Percentiles rank a stretch among this genome's conserved stretches.
phyloP scores from a whole-genome alignment of 2,888 invertebrate genomes.

The Dryomyza anilis region DNA sequence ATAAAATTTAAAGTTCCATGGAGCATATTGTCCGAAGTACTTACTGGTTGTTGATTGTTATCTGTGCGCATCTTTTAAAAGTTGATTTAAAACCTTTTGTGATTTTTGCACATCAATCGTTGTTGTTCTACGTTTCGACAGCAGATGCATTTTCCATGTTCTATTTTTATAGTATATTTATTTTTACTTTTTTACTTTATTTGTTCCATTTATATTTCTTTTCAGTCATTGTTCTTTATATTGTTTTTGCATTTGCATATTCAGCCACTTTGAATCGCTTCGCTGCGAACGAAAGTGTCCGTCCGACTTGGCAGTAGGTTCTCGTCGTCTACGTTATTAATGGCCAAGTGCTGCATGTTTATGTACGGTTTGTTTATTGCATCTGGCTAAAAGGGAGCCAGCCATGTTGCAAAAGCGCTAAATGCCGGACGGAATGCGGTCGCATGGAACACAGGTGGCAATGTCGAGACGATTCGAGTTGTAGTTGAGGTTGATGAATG shows the following conservation, averaged over 20 bases:
- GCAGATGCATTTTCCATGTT: conserved; percentile 23
- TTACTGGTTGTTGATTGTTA: neutral
- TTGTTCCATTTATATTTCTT: conserved; percentile 27
- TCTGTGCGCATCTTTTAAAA: neutral
- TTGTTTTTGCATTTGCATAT: neutral
- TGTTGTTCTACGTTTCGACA: too few species aligned
- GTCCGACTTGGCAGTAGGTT: conserved; percentile 22
- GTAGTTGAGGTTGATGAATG: conserved; percentile 16
- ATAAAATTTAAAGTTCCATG: neutral
- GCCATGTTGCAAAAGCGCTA: too few species aligned
- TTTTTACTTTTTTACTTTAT: neutral
- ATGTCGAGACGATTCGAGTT: too few species aligned
- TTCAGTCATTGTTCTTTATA: neutral
- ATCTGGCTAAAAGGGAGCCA: neutral
- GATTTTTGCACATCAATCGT: too few species aligned
- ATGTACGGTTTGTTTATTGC: conserved; percentile 20
- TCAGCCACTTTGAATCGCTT: neutral
- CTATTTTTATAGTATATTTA: conserved; percentile 29
- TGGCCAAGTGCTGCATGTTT: conserved; percentile 6
- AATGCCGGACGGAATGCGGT: too few species aligned
- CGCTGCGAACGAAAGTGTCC: neutral
- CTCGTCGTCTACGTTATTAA: conserved; percentile 23
- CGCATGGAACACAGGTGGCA: conserved; percentile 15
- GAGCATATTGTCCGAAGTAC: neutral
- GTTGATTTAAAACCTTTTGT: neutral